A percentile compares a stretch with the other conserved stretches of the same genome.
Conservation (phyloP, 1,140 invertebrate species). For the Calephelis virginiensis region DNA sequence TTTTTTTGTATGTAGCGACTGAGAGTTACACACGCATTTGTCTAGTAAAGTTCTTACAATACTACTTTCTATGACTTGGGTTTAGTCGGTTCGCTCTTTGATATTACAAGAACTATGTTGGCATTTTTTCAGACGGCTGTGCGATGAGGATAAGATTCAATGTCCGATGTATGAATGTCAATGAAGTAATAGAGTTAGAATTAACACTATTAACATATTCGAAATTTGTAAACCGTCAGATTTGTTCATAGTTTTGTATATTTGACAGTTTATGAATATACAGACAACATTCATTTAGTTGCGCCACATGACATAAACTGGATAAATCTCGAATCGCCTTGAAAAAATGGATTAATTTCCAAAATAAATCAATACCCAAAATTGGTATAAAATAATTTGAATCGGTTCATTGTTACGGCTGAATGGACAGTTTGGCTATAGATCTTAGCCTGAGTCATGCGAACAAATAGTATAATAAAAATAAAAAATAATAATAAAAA, state of each 20-base stretch:
- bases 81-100: slow-evolving; percentile 54
- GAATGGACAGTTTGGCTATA: too few species aligned
- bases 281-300: slow-evolving; percentile 44
- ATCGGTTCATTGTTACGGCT: too few species aligned
- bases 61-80: slow-evolving; percentile 19
- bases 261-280: slow-evolving; percentile 66
- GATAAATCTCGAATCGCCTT: not conserved
- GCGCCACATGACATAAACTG: slow-evolving; percentile 28
- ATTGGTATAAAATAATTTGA: too few species aligned
- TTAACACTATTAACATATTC: slow-evolving; percentile 72
- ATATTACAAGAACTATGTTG: slow-evolving; percentile 75
- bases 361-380: too few species aligned
- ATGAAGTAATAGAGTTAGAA: slow-evolving; percentile 68
- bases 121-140: slow-evolving; percentile 75
- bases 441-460: too few species aligned
- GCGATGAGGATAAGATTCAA: slow-evolving; percentile 68
- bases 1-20: slow-evolving; percentile 49
- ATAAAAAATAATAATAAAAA: too few species aligned
- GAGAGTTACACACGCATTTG: slow-evolving; percentile 71
- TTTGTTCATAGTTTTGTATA: slow-evolving; percentile 8
- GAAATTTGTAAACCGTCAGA: slow-evolving; percentile 62
- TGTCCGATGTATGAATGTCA: slow-evolving; percentile 76
- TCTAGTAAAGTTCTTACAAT: slow-evolving; percentile 21
- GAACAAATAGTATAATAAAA: too few species aligned
- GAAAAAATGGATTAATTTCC: too few species aligned